Conservation (phyloP, 23 tunicate genomes). For the Ascidia mentula region DNA sequence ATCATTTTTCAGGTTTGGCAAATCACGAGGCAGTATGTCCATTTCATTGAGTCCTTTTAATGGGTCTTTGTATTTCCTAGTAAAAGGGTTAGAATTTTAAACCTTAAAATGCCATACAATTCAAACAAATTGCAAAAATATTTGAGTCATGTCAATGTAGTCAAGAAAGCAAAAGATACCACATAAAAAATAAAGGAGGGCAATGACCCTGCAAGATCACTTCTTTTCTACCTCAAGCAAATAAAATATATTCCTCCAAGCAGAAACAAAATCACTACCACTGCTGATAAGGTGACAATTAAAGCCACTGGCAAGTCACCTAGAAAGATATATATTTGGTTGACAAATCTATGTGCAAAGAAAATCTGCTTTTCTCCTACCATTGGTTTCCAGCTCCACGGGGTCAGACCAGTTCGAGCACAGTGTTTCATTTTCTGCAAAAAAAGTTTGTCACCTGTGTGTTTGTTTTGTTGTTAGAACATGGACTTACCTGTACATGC, state of each 20-base stretch:
- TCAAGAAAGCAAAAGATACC: too few species aligned
- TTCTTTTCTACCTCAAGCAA: not conserved
- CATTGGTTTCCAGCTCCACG: not conserved
- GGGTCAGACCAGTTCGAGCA: not conserved
- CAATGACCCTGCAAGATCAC: too few species aligned
- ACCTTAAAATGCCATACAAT: not conserved
- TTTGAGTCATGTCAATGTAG: too few species aligned
- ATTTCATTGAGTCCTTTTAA: not conserved
- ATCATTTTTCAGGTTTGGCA: not conserved
- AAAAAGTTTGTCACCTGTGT: not conserved
- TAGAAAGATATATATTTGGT: not conserved
- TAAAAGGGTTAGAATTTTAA: not conserved
- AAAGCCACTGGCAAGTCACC: not conserved
- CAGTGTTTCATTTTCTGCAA: not conserved
- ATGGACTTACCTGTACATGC: constrained; percentile 2
- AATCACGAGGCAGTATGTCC: not conserved
- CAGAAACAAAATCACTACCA: not conserved
- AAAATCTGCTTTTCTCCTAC: not conserved
- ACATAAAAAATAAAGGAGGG: too few species aligned
- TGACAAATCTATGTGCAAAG: not conserved
- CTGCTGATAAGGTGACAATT: not conserved
- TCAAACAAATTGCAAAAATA: too few species aligned
- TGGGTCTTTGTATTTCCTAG: constrained; percentile 6
- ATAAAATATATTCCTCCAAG: not conserved
- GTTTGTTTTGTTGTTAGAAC: not conserved